phyloP scores from a whole-genome alignment of 2,113 vertebrate genomes.

The Coptodon rendalli region DNA sequence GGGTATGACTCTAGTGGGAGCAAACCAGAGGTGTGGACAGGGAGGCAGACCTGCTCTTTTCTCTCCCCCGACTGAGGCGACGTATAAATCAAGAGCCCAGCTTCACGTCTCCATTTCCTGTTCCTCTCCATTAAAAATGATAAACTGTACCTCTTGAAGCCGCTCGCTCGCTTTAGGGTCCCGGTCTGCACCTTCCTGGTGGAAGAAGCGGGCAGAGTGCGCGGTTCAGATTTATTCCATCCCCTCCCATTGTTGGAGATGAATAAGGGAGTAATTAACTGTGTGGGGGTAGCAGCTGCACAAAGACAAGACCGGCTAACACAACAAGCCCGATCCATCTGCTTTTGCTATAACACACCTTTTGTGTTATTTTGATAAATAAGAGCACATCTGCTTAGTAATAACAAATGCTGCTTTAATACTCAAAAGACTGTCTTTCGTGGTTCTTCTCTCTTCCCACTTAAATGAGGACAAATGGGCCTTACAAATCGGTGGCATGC shows the following conservation, averaged over 20 bases:
- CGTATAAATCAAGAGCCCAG: constrained; percentile 60
- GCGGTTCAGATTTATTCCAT: constrained; percentile 59
- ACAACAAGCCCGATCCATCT: constrained; percentile 59
- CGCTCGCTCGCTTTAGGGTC: constrained; percentile 60
- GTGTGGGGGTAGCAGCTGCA: constrained; percentile 55
- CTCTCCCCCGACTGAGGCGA: constrained; percentile 15
- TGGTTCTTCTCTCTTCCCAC: constrained; percentile 21
- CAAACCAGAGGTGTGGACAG: constrained; percentile 48
- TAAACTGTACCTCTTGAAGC: constrained; percentile 68
- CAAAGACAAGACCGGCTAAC: constrained; percentile 49
- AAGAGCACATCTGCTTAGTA: constrained; percentile 57
- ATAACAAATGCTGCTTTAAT: constrained; percentile 60
- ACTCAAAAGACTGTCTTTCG: constrained; percentile 52
- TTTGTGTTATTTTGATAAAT: constrained; percentile 67
- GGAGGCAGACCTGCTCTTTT: constrained; percentile 52
- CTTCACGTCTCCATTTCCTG: constrained; percentile 60
- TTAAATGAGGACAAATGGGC: constrained; percentile 71
- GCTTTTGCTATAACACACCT: constrained; percentile 50
- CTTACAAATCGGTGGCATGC: constrained; percentile 20
- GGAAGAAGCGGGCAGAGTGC: constrained; percentile 37
- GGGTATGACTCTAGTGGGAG: neutral
- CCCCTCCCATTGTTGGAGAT: constrained; percentile 59
- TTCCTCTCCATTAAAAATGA: constrained; percentile 75
- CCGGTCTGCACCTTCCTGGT: constrained; percentile 61
- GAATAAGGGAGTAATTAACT: constrained; percentile 74